Evolutionary conservation across 1,140 invertebrate genomes (phyloP), one percentile per base, ranked within the genome.

Genomic region (Augochlora pura): DNA sequence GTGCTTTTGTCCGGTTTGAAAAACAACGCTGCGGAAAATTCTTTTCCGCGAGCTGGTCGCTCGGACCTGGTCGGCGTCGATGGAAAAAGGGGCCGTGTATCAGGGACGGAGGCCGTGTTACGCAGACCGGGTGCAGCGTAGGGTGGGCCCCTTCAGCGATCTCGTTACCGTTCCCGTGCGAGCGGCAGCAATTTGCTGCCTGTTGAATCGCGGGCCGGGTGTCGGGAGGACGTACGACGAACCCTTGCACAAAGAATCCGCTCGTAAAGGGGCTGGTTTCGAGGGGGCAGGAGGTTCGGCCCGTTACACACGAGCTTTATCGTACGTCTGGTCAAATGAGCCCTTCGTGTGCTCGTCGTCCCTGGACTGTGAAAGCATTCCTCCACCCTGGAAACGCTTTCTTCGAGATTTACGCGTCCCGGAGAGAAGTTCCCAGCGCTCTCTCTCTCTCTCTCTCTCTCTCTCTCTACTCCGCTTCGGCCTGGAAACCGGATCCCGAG

Each of bases 251-350:
- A 80, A 83, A 80, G 76, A 83, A 77, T 46, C 59, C 77, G 68
- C 78, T 67, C 60, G 67, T 80, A 84, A 86, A 85, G 85, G 85
- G 82, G 75, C 57, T 16, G 54, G 18, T n/a, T 57, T 84, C 12
- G 64, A 21, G 86, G 76, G 78, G 72, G 84, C 73, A 39, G 66
- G 75, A 71, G 82, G 85, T 86, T 88, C 88, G 86, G 87, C 86
- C 89, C 89, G 89, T 91, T 90, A 90, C 83, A 81, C 88, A 83
- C 86, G 77, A 87, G 86, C 87, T 90, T 90, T 90, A 90, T 90
- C 89, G 89, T 89, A 88, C 80, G 88, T 91, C 88, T 90, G 87
- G 72, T 86, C 87, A 88, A 91, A 91, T 88, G 88, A 91, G 88
- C 87, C 89, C 82, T 86, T 66, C 49, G 80, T 82, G 66, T 76